Evolutionary conservation across 2,797 vertebrate species (phyloP), one percentile per base, ranked within the genome.

Genomic region (Falco peregrinus): DNA sequence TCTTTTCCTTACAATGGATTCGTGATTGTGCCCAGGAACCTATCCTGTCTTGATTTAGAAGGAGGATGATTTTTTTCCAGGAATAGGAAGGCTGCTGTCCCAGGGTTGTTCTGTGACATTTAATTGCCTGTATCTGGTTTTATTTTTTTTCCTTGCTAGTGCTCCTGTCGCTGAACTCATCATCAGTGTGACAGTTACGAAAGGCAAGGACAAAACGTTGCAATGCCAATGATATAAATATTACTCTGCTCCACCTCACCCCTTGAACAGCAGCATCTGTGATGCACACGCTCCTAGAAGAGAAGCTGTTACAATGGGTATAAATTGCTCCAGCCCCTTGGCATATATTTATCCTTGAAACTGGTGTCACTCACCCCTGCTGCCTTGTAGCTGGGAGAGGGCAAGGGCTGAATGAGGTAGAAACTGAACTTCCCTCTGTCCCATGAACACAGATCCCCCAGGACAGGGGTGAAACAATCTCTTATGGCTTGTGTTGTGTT

Each of bases 31-130:
- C 75, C 83, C 37, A 61, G 64, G 54, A 94, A 78, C 41, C 61
- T 57, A 68, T 16, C 24, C 39, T 86, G 63, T 57, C 25, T 48
- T 92, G 69, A 82, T 60, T 56, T 77, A 80, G 54, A 18, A 57
- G 26, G 48, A 79, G 25, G 17, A 75, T 21, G 18, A 53, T 61
- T 45, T 94, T 45, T 74, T 95, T 22, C 53, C 45, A 84, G 64
- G 50, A 35, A 71, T 67, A 45, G 24, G 61, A 86, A 89, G 61
- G 47, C 47, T 94, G 53, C 78, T 80, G 67, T 97, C 43, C 60
- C 10, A 19, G 81, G 89, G 89, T 81, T 77, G 53, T 90, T 87
- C 80, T 61, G 67, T 92, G 90, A 92, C 90, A 95, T 95, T 95
- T 93, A 92, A 89, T 71, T 7, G 5, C 39, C 63, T 33, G 60